Conservation (phyloP, 2,113 vertebrate species). For the Eupsittula cactorum region DNA sequence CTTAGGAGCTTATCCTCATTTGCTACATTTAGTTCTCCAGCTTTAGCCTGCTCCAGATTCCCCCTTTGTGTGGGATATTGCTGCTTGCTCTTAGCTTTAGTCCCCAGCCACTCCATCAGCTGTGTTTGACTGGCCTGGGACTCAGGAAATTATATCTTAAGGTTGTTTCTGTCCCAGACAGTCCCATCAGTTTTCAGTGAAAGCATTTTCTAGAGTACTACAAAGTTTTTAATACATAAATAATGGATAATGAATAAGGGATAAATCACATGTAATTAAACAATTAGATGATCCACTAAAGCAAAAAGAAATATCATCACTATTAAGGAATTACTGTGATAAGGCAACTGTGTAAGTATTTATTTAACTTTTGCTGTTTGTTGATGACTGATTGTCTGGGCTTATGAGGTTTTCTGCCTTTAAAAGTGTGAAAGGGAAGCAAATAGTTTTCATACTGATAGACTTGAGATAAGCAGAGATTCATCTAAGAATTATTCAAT, state of each 20-base stretch:
- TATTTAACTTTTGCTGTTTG: background rate
- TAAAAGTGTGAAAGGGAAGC: background rate
- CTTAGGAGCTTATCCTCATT: background rate
- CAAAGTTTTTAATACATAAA: background rate
- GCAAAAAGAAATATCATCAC: background rate
- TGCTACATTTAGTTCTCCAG: background rate
- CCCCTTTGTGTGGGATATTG: background rate
- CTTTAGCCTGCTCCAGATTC: background rate
- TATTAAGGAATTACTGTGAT: background rate
- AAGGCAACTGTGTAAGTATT: background rate
- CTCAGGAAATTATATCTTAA: background rate
- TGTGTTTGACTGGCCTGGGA: background rate
- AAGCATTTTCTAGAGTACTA: background rate
- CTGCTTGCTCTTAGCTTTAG: background rate
- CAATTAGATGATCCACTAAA: background rate
- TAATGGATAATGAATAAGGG: background rate
- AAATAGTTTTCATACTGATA: background rate
- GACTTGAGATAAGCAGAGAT: background rate
- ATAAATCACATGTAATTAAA: background rate
- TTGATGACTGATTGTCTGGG: background rate
- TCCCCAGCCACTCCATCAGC: background rate
- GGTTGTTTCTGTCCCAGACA: background rate
- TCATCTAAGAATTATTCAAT: conserved; percentile 29
- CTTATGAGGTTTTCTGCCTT: background rate
- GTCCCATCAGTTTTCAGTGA: background rate